Evolutionary conservation across 2,113 vertebrate species (phyloP), one percentile per base, ranked within the genome.

Genomic region (Progne subis): DNA sequence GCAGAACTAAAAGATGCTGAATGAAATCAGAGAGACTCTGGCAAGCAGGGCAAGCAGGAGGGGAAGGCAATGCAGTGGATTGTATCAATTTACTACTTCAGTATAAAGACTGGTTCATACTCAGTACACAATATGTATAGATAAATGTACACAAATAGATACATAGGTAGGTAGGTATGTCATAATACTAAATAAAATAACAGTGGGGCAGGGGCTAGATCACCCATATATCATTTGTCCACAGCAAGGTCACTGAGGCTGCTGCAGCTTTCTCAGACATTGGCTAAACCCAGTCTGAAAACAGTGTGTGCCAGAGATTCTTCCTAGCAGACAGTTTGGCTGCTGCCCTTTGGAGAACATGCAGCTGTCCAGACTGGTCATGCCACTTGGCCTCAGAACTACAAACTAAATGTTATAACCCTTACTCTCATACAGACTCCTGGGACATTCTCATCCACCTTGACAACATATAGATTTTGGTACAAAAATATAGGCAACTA

Each of bases 91-190:
- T 50, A 59, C 11, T 47, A 25, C 11, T 47, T 14, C 14, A 63
- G 14, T 32, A 52, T 39, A 67, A 93, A 52, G 20, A 59, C 10
- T 18, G 13, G 3, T 15, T 44, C 39, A 57, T 21, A 60, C 9
- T 61, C 14, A 39, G 37, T 50, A 39, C 4, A 23, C 0, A 1
- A n/a, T 5, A 4, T 34, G 7, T 34, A 32, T 5, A 34, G 4
- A 26, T 34, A 4, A 5, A 19, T 23, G 9, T 32, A 14, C 8
- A 44, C 9, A 39, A 6, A 23, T 59, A 61, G 9, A 32, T 49
- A 29, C 6, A 10, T 31, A 57, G 20, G 18, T 55, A 47, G 6
- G 9, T 57, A 46, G 17, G 10, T 49, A 20, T 32, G 21, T 61
- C 37, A 31, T n/a, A 74, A 78, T 20, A 50, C 9, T 44, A 82